Base-by-base conservation (phyloP, 92 coral and sea anemone species). In the Scolanthus callimorphus region DNA sequence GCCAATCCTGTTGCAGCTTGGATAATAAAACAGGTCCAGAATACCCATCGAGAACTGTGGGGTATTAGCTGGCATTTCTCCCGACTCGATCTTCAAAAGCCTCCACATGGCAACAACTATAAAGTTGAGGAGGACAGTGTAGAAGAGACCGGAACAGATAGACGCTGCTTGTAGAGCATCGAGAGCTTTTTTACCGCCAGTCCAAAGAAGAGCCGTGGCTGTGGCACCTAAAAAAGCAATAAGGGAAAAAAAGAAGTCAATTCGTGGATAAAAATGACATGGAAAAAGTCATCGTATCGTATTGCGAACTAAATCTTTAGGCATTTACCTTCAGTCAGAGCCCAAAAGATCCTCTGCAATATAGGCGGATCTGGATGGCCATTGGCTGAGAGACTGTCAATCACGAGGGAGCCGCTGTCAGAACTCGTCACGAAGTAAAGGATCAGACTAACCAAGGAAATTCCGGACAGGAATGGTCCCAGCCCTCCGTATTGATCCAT, bases 361-460 rank as follows among this genome's bases (percentile, higher is more conserved):
- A 34, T 15, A 6, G 41, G 41, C 15, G 41, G 41, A 34, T 34
- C 41, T 34, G 91, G 88, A 19, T 78, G 82, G 4, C 96, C 96
- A 57, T 89, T 89, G 60, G 96, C 86, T 24, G 96, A 79, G 24
- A 89, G 62, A 57, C 81, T 69, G 81, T 89, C 96, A 53, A 89
- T 89, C 56, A 89, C 75, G 29, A 84, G 74, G 39, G 97, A 90
- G 20, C 97, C 89, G 51, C 97, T 90, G 66, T 90, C 97, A 20
- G 97, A 90, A 47, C 97, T 90, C 24, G 97, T 90, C 55, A 90
- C 97, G 46, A 90, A 90, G 78, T 90, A 90, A 22, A 90, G 71
- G 27, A 77, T 30, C 49, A 89, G 70, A 28, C 85, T 74, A 11
- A 63, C 78, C 34, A 89, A 53, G 29, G 97, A 89, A 34, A 72